Conservation (phyloP, 2,797 vertebrate genomes). For the Anableps anableps region DNA sequence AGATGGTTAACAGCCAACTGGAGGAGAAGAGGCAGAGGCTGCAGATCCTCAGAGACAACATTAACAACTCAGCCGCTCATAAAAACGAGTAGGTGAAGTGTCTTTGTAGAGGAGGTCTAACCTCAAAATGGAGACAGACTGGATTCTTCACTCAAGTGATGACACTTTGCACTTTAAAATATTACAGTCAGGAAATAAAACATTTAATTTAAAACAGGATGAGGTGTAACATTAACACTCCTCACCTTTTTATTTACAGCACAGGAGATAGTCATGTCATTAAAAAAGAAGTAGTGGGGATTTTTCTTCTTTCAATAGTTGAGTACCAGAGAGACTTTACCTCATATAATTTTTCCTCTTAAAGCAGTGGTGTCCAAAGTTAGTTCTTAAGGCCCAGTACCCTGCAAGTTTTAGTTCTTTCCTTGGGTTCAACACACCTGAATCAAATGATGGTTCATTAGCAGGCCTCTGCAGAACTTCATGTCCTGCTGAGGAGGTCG, state of each 20-base stretch:
- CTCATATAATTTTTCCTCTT: background rate
- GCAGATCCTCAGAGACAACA: constrained; percentile 62
- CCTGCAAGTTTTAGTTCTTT: background rate
- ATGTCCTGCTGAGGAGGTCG: background rate
- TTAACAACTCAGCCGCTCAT: constrained; percentile 67
- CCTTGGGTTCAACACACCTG: background rate
- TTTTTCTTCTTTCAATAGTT: background rate
- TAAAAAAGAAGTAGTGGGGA: background rate
- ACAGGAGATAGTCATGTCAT: background rate
- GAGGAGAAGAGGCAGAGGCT: constrained; percentile 73
- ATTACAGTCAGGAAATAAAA: background rate
- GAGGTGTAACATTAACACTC: background rate
- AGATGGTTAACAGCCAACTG: constrained; percentile 64
- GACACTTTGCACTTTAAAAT: background rate
- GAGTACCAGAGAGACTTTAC: background rate
- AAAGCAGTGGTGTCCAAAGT: background rate
- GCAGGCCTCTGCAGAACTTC: background rate
- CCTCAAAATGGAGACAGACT: background rate
- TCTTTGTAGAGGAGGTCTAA: background rate
- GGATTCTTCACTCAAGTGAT: background rate
- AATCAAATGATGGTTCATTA: background rate
- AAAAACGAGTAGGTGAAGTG: constrained; percentile 61
- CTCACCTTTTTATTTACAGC: background rate
- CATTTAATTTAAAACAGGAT: background rate
- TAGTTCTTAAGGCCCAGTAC: background rate